phyloP scores from a whole-genome alignment of 2,797 vertebrate species.

The Enteromius thamalakanensis region DNA sequence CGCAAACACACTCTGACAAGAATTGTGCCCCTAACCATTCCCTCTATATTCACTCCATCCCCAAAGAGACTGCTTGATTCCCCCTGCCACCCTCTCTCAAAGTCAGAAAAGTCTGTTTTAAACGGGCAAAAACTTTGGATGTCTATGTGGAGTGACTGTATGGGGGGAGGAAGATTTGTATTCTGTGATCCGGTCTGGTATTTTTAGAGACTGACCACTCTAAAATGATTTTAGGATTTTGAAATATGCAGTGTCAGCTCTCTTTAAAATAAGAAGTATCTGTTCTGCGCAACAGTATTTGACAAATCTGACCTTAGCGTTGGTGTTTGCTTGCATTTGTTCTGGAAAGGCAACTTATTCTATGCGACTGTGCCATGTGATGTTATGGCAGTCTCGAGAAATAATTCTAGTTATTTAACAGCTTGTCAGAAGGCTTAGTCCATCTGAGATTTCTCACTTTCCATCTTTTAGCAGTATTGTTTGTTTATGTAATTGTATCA shows the following conservation, averaged over 20 bases:
- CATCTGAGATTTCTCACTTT: constrained; percentile 34
- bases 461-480: constrained; percentile 36
- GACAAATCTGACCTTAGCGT: constrained; percentile 67
- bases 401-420: constrained; percentile 64
- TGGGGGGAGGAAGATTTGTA: constrained; percentile 21
- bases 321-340: constrained; percentile 51
- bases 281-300: constrained; percentile 52
- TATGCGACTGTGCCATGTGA: constrained; percentile 61
- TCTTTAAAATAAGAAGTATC: constrained; percentile 34
- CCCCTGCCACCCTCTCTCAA: constrained; percentile 63
- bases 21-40: constrained; percentile 75
- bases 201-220: constrained; percentile 47
- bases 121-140: constrained; percentile 61
- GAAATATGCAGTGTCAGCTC: constrained; percentile 27
- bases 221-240: constrained; percentile 48
- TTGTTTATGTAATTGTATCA: constrained; percentile 12
- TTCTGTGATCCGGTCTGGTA: constrained; percentile 43
- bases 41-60: constrained; percentile 56
- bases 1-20: constrained; percentile 85
- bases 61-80: constrained; percentile 60
- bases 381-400: constrained; percentile 55
- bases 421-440: constrained; percentile 38
- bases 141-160: constrained; percentile 55
- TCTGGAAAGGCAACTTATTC: constrained; percentile 54
- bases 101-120: constrained; percentile 64